phyloP scores from a whole-genome alignment of 2,797 vertebrate species.

The Coracias cyanogaster region DNA sequence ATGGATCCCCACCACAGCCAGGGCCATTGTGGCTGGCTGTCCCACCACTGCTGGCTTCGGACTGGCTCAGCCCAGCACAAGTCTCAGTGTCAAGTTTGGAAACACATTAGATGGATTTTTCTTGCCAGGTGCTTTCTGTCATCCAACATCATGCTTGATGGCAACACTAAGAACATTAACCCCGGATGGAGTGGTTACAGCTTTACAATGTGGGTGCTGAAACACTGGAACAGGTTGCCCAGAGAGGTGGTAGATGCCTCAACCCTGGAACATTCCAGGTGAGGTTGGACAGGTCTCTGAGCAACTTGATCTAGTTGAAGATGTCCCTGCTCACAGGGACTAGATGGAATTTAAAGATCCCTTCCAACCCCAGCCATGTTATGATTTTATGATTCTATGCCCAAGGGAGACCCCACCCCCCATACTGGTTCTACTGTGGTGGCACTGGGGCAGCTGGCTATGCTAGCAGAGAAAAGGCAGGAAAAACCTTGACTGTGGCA shows the following conservation, averaged over 20 bases:
- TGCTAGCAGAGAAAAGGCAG: background rate
- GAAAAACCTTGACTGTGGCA: background rate
- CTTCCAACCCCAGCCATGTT: no score
- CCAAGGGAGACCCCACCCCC: background rate
- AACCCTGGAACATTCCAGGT: background rate
- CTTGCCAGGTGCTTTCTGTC: background rate
- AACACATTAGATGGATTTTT: background rate
- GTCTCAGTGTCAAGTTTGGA: background rate
- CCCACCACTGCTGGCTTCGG: background rate
- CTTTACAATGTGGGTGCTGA: background rate
- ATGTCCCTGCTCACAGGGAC: background rate
- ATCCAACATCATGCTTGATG: fast-evolving
- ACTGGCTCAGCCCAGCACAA: background rate
- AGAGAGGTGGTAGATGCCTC: background rate
- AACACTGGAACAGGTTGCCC: background rate
- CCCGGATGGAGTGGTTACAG: background rate
- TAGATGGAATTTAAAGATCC: background rate
- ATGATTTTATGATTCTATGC: no score
- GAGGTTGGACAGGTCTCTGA: background rate
- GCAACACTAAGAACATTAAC: background rate
- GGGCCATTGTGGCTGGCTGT: background rate
- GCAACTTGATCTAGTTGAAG: background rate
- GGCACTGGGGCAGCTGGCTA: background rate
- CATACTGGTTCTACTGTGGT: fast-evolving
- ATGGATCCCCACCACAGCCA: no score